Conservation (phyloP, 2,113 vertebrate species). For the Aphyosemion australe region DNA sequence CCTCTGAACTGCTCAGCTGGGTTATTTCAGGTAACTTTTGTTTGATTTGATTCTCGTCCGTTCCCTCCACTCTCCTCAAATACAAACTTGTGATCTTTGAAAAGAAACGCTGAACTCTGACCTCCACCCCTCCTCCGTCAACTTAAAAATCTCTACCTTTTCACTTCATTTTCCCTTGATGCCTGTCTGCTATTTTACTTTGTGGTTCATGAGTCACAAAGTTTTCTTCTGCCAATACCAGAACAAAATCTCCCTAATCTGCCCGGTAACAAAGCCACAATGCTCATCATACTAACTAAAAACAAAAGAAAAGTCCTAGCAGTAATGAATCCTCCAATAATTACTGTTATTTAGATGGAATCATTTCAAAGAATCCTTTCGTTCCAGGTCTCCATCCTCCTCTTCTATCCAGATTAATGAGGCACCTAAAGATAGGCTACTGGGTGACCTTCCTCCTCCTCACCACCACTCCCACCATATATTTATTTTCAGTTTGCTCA, state of each 20-base stretch:
- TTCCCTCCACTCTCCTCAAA: neutral
- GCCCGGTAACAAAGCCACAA: neutral
- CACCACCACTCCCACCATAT: slow-evolving; percentile 1
- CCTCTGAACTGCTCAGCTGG: neutral
- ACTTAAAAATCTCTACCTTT: slow-evolving; percentile 5
- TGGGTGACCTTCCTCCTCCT: slow-evolving; percentile 36
- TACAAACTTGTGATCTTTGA: neutral
- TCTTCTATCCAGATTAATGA: slow-evolving; percentile 24
- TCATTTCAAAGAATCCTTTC: slow-evolving; percentile 11
- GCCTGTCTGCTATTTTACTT: neutral
- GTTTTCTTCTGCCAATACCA: neutral
- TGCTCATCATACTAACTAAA: neutral
- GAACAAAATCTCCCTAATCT: neutral
- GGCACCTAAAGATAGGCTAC: slow-evolving; percentile 41
- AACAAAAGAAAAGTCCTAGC: too few species aligned
- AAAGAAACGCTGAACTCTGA: slow-evolving; percentile 50
- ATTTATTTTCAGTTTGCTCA: slow-evolving; percentile 25
- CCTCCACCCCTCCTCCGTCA: slow-evolving; percentile 39
- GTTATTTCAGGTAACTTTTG: neutral
- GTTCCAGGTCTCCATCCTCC: slow-evolving; percentile 21
- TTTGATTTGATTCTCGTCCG: neutral
- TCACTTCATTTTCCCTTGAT: neutral
- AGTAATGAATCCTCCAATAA: neutral
- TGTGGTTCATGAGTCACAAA: neutral
- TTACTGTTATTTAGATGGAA: neutral